A percentile compares a stretch with the other conserved stretches of the same genome.
phyloP scores from a whole-genome alignment of 2,113 vertebrate species.

The Bos taurus region DNA sequence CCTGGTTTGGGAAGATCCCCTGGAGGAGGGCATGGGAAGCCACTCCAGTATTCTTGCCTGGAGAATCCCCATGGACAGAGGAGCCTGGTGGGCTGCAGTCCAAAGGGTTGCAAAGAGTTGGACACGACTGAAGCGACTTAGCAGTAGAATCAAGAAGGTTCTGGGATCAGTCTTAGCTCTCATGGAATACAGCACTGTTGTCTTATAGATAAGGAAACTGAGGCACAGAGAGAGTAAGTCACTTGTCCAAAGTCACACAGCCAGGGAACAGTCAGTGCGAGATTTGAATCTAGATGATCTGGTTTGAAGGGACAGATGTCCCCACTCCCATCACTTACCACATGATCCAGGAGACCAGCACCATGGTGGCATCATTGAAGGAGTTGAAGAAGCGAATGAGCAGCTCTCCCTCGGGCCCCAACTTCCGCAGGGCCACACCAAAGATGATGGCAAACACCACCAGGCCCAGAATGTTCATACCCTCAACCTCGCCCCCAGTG shows the following conservation, averaged over 20 bases:
- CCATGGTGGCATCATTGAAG: constrained; percentile 95
- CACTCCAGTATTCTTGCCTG: not conserved
- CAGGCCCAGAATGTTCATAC: constrained; percentile 94
- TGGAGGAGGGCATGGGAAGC: not conserved
- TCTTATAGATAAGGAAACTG: not conserved
- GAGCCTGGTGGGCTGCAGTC: not conserved
- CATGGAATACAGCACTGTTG: not conserved
- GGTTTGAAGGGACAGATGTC: not conserved
- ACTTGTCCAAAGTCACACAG: not conserved
- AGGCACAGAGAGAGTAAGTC: not conserved
- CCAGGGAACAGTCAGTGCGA: not conserved
- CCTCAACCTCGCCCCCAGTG: constrained; percentile 78
- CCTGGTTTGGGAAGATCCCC: not conserved
- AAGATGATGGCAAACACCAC: constrained; percentile 92
- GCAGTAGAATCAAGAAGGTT: not conserved
- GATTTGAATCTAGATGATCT: not conserved
- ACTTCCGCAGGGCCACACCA: constrained; percentile 89
- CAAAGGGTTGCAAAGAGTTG: not conserved
- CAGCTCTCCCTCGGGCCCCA: constrained; percentile 90
- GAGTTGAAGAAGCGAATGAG: constrained; percentile 92
- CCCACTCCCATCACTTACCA: constrained; percentile 81
- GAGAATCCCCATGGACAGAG: not conserved
- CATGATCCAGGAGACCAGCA: constrained; percentile 96
- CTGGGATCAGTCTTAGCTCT: not conserved
- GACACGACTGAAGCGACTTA: not conserved